Percentiles rank a stretch among this genome's conserved stretches.
Conservation (phyloP, 30 jellyfish, hydroid and myxozoan genomes). For the Aurelia aurita region DNA sequence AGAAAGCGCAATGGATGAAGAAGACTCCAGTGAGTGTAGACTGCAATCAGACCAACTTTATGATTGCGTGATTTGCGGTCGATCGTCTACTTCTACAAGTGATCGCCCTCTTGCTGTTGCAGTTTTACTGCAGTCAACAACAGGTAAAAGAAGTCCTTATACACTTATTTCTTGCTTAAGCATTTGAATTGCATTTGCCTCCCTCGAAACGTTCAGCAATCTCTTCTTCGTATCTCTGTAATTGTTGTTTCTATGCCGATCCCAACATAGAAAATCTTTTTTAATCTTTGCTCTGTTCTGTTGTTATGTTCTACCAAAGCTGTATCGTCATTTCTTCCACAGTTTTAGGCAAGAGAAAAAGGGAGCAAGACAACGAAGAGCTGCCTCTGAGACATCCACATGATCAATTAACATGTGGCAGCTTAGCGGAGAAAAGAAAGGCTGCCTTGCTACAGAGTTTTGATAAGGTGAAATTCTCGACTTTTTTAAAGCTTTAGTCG, state of each 20-base stretch:
- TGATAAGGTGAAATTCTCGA: conserved; percentile 34
- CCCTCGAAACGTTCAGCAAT: too few species aligned
- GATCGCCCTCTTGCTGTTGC: conserved; percentile 86
- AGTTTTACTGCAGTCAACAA: conserved; percentile 82
- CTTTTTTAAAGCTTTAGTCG: background rate
- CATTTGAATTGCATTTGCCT: too few species aligned
- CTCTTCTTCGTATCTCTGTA: too few species aligned
- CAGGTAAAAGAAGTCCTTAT: too few species aligned
- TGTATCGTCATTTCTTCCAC: background rate
- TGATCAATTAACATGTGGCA: conserved; percentile 20
- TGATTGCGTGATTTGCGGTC: conserved; percentile 94
- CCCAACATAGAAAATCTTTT: background rate
- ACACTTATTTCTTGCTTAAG: too few species aligned
- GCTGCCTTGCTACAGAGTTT: conserved; percentile 29
- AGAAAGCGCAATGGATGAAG: conserved; percentile 43
- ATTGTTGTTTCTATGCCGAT: too few species aligned
- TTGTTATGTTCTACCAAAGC: background rate
- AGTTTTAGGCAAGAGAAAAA: conserved; percentile 41
- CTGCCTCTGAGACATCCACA: conserved; percentile 17
- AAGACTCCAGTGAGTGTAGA: conserved; percentile 3
- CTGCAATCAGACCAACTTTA: conserved; percentile 9
- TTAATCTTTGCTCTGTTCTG: background rate
- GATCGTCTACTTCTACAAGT: conserved; percentile 65
- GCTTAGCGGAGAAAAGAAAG: conserved; percentile 27
- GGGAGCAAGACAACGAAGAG: conserved; percentile 14